Evolutionary conservation across 2,113 vertebrate genomes (phyloP).

Genomic region (Zosterops lateralis): DNA sequence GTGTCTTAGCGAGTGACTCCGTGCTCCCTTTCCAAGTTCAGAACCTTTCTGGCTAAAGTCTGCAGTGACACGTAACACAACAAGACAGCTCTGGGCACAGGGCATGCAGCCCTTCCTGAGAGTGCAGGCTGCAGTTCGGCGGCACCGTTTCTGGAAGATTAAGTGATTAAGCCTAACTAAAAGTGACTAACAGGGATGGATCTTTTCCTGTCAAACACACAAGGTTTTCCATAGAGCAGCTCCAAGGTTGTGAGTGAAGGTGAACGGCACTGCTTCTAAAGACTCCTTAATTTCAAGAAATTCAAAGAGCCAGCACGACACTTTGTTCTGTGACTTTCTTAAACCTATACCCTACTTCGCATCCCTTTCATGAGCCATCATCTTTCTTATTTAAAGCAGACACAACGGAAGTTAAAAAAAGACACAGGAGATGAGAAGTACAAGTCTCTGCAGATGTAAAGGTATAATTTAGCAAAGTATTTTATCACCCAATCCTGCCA

Average conservation of each 20-base stretch:
- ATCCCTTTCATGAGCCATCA: slow-evolving; percentile 70
- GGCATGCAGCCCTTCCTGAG: neutral
- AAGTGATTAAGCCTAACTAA: slow-evolving; percentile 37
- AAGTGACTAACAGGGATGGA: slow-evolving; percentile 56
- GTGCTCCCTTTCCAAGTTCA: slow-evolving; percentile 29
- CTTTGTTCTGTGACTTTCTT: slow-evolving; percentile 77
- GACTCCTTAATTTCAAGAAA: slow-evolving; percentile 75
- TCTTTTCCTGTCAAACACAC: slow-evolving; percentile 27
- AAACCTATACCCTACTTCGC: slow-evolving; percentile 63
- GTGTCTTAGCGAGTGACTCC: slow-evolving; percentile 14
- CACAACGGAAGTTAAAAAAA: slow-evolving; percentile 39
- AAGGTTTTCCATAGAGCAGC: slow-evolving; percentile 10
- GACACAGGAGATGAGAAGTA: slow-evolving; percentile 17
- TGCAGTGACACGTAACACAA: neutral
- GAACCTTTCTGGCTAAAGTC: slow-evolving; percentile 54
- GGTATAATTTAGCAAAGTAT: slow-evolving; percentile 43
- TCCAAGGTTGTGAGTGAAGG: slow-evolving; percentile 76
- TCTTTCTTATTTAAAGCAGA: slow-evolving; percentile 75
- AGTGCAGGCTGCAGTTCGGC: neutral
- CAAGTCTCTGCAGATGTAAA: slow-evolving; percentile 55
- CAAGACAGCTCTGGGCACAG: slow-evolving; percentile 51
- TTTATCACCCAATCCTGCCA: neutral
- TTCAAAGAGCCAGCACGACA: slow-evolving; percentile 63
- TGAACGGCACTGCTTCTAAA: slow-evolving; percentile 69
- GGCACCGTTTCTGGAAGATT: slow-evolving; percentile 14